These are phyloP conservation scores for Champsocephalus esox DNA, from an alignment of 2,797 vertebrate genomes.

Conservation along the genomic window DNA sequence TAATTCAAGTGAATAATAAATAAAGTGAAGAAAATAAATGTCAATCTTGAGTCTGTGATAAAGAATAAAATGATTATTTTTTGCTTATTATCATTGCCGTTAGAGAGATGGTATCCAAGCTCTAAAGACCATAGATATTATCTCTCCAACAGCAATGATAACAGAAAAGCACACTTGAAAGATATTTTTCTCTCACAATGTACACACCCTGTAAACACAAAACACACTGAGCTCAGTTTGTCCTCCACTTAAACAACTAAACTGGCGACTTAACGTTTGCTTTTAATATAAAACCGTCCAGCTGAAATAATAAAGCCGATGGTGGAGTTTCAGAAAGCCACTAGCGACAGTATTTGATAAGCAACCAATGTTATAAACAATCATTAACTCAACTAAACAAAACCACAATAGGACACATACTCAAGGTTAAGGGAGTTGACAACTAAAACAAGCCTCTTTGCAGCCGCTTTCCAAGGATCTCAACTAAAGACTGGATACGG, in stretches of 20 bases:
- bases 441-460: background rate
- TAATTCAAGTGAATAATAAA: background rate
- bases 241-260: background rate
- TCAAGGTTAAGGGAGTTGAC: background rate
- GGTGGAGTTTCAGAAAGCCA: background rate
- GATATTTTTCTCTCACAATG: background rate
- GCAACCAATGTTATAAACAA: conserved; percentile 2
- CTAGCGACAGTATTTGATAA: conserved; percentile 1
- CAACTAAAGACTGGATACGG: background rate
- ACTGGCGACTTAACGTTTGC: background rate
- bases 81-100: background rate
- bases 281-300: background rate
- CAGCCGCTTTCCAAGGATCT: background rate
- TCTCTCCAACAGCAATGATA: too few relatives aligned
- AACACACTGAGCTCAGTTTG: conserved; percentile 3
- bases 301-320: conserved; percentile 2
- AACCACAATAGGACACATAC: conserved; percentile 1
- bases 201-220: conserved; percentile 1
- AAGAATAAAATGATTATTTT: too few relatives aligned
- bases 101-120: background rate
- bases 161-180: background rate
- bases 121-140: background rate
- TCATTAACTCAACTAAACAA: background rate
- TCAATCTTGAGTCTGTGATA: background rate
- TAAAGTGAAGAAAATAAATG: background rate